Percentiles rank a stretch among this genome's conserved stretches.
Conservation (phyloP, 2,888 invertebrate genomes). For the Archips xylosteana region DNA sequence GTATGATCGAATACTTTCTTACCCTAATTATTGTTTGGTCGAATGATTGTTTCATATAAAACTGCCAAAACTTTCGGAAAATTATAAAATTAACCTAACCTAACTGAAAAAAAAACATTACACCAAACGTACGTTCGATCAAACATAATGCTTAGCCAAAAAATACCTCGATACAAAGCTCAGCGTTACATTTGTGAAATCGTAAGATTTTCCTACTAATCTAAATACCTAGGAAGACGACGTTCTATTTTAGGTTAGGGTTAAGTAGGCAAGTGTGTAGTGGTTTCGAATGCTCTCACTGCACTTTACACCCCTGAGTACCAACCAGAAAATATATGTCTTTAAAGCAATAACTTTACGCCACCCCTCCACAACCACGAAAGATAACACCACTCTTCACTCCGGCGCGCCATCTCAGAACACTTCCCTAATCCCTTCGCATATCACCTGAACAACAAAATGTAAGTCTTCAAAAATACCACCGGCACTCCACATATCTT, state of each 20-base stretch:
- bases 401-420: slow-evolving; percentile 42
- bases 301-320: neutral
- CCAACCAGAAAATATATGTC: slow-evolving; percentile 1
- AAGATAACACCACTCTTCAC: slow-evolving; percentile 40
- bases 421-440: slow-evolving; percentile 58
- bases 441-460: slow-evolving; percentile 71
- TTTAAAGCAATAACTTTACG: slow-evolving; percentile 31
- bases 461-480: slow-evolving; percentile 77
- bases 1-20: too few relatives aligned
- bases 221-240: neutral
- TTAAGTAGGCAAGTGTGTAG: neutral
- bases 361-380: slow-evolving; percentile 27
- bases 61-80: too few relatives aligned
- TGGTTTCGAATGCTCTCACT: neutral
- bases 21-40: too few relatives aligned
- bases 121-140: too few relatives aligned
- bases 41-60: too few relatives aligned
- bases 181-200: too few relatives aligned
- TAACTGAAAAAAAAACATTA: too few relatives aligned
- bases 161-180: too few relatives aligned
- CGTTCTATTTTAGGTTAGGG: neutral
- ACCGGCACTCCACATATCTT: slow-evolving; percentile 70
- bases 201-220: too few relatives aligned
- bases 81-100: too few relatives aligned
- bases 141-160: too few relatives aligned